phyloP scores from a whole-genome alignment of 1,140 invertebrate genomes.

The Drosophila lini region DNA sequence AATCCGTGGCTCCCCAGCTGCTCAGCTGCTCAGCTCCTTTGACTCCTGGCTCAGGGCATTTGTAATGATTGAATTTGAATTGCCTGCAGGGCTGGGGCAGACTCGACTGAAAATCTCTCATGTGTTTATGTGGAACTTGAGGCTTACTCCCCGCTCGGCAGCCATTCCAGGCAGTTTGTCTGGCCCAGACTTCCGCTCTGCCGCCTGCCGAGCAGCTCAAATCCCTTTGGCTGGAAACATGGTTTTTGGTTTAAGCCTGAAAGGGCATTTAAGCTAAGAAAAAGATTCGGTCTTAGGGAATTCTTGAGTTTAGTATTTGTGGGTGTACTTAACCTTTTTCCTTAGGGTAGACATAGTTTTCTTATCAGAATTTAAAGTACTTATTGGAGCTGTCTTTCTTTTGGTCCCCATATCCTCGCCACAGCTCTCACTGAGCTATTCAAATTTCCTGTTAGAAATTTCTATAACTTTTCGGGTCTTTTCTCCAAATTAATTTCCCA shows the following conservation, averaged over 20 bases:
- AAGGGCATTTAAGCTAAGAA: constrained; percentile 1
- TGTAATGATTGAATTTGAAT: constrained; percentile 77
- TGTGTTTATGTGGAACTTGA: constrained; percentile 52
- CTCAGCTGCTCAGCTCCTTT: constrained; percentile 6
- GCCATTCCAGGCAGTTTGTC: constrained; percentile 10
- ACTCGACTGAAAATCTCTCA: constrained; percentile 31
- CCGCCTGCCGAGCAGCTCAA: not conserved
- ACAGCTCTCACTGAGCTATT: not conserved
- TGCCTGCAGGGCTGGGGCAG: constrained; percentile 36
- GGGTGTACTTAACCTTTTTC: not conserved
- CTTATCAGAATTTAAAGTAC: not conserved
- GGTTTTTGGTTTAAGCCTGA: constrained; percentile 3
- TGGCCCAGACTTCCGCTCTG: not conserved
- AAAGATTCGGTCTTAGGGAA: not conserved
- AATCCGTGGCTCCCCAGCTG: constrained; percentile 3
- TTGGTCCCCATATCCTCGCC: not conserved
- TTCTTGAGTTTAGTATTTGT: not conserved
- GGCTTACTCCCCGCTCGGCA: constrained; percentile 31
- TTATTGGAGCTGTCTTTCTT: not conserved
- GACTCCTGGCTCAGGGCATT: constrained; percentile 58
- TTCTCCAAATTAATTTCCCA: constrained; percentile 32
- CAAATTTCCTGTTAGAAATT: not conserved
- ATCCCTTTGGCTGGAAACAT: constrained; percentile 2
- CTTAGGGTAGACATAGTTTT: too few relatives aligned
- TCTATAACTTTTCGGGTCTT: not conserved